Conservation (phyloP, 2,888 invertebrate genomes). For the Galerucella pusilla region DNA sequence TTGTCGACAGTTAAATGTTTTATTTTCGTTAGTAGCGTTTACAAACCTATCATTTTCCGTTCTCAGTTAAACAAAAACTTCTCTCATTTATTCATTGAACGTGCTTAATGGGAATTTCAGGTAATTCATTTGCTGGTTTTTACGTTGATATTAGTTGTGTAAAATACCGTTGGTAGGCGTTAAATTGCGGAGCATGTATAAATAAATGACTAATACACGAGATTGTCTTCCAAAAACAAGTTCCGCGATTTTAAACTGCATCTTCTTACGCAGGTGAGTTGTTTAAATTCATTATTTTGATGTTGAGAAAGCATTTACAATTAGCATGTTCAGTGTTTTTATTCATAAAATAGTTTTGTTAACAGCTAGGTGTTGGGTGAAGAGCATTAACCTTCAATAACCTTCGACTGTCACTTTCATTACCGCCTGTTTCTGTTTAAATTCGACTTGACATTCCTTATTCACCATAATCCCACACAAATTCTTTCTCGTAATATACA, state of each 20-base stretch:
- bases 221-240: background rate
- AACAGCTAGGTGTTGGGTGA: background rate
- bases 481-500: too few relatives aligned
- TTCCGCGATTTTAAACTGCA: background rate
- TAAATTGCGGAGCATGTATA: background rate
- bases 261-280: background rate
- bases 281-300: background rate
- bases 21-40: background rate
- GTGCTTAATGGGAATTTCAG: background rate
- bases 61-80: background rate
- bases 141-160: background rate
- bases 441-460: too few relatives aligned
- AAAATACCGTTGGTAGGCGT: constrained; percentile 2
- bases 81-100: background rate
- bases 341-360: background rate
- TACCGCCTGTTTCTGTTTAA: too few relatives aligned
- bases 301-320: background rate
- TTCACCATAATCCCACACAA: too few relatives aligned
- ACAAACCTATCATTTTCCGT: background rate
- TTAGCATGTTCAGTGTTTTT: background rate
- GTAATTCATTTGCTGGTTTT: background rate
- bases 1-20: background rate
- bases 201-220: background rate
- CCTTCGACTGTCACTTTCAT: too few relatives aligned
- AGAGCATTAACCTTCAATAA: too few relatives aligned